phyloP scores from a whole-genome alignment of 2,113 vertebrate genomes.

The Callopanchax toddi region DNA sequence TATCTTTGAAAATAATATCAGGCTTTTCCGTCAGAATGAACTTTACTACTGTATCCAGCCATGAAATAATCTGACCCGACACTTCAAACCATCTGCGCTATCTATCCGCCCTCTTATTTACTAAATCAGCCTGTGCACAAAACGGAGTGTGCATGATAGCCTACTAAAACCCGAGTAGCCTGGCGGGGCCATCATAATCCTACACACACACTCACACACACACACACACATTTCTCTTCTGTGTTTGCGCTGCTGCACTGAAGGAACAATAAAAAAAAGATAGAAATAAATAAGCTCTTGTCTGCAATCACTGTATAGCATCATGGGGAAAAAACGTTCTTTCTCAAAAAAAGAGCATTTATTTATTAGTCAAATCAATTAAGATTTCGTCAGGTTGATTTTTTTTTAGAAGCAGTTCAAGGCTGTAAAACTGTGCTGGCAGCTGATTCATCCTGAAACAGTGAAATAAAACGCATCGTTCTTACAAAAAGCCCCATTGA shows the following conservation, averaged over 20 bases:
- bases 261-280: not conserved
- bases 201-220: slow-evolving; percentile 40
- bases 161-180: slow-evolving; percentile 79
- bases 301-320: not conserved
- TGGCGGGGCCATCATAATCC: slow-evolving; percentile 62
- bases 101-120: slow-evolving; percentile 99
- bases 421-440: not conserved
- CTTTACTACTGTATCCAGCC: slow-evolving; percentile 93
- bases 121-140: slow-evolving; percentile 87
- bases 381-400: slow-evolving; percentile 13
- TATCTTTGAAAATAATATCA: slow-evolving; percentile 96
- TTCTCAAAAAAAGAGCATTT: not conserved
- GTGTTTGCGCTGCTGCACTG: slow-evolving; percentile 9
- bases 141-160: slow-evolving; percentile 90
- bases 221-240: slow-evolving; percentile 19
- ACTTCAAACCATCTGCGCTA: slow-evolving; percentile 98
- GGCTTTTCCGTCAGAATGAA: slow-evolving; percentile 96
- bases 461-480: not conserved
- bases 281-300: too few relatives aligned
- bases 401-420: slow-evolving; percentile 13
- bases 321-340: not conserved
- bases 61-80: slow-evolving; percentile 98
- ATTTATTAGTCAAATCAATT: slow-evolving; percentile 4
- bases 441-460: not conserved
- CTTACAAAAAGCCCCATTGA: not conserved